Percentiles rank a stretch among this genome's conserved stretches.
These are phyloP conservation scores for Patiria pectinifera DNA, from an alignment of 53 echinoderm and acorn worm species.

Conservation along the genomic window DNA sequence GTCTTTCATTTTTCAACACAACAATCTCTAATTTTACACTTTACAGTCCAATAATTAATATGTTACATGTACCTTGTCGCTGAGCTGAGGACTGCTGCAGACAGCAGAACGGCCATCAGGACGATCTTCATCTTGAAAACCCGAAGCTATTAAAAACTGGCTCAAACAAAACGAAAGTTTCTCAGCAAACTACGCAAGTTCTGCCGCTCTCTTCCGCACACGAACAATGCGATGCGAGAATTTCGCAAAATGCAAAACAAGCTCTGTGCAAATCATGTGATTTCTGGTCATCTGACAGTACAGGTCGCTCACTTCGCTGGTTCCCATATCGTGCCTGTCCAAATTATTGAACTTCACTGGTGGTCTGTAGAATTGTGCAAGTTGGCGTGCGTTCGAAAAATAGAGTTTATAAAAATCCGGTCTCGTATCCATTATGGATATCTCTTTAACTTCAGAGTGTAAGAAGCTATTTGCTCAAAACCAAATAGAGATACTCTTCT, in stretches of 20 bases:
- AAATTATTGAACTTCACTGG: neutral
- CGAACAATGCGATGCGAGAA: no score
- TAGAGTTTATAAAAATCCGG: no score
- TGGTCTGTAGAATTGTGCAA: neutral
- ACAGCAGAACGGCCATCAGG: neutral
- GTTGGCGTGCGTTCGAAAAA: neutral
- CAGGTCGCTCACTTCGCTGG: neutral
- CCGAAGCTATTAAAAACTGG: neutral
- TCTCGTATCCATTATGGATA: no score
- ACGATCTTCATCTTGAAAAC: conserved; percentile 40
- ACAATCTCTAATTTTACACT: no score
- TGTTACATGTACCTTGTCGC: neutral
- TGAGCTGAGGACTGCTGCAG: neutral
- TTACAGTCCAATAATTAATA: no score
- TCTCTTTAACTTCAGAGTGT: no score
- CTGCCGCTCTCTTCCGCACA: neutral
- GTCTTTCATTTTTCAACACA: no score
- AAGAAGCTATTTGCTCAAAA: no score
- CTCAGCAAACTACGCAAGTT: neutral
- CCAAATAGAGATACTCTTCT: no score
- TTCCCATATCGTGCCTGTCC: neutral
- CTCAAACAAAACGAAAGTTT: neutral
- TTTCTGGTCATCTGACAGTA: neutral
- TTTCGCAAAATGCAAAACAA: neutral
- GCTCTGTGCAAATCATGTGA: neutral